These are phyloP conservation scores for Tenthredo amoena DNA, from an alignment of 2,888 invertebrate genomes.

Conservation along the genomic window DNA sequence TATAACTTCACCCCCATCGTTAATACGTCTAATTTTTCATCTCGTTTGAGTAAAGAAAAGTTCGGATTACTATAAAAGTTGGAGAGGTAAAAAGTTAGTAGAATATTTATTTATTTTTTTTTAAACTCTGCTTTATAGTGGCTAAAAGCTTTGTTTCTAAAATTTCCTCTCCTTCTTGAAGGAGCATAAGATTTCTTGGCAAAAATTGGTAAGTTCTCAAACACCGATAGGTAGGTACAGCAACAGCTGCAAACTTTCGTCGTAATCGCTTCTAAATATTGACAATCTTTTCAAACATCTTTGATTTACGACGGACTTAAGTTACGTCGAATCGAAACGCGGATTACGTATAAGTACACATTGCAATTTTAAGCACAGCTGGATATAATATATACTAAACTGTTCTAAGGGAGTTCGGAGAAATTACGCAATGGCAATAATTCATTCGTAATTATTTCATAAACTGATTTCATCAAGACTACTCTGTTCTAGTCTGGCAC, in stretches of 20 bases:
- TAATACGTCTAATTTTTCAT: neutral
- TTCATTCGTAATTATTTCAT: neutral
- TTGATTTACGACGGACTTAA: constrained; percentile 16
- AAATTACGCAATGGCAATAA: neutral
- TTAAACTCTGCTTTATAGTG: neutral
- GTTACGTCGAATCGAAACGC: neutral
- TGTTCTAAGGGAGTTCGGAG: neutral
- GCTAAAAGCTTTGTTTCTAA: neutral
- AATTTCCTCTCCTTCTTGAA: neutral
- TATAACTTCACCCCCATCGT: neutral
- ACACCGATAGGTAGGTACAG: neutral
- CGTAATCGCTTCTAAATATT: constrained; percentile 40
- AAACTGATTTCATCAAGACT: neutral
- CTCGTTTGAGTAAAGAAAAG: neutral
- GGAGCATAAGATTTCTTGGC: neutral
- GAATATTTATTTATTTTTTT: neutral
- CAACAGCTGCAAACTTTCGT: constrained; percentile 13
- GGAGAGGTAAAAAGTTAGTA: neutral
- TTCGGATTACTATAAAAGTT: neutral
- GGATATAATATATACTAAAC: neutral
- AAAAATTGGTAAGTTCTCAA: neutral
- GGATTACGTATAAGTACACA: neutral
- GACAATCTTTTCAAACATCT: constrained; percentile 28
- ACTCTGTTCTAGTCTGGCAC: neutral
- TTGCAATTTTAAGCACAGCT: neutral